Evolutionary conservation across 2,113 vertebrate species (phyloP), one percentile per base, ranked within the genome.

Genomic region (Corydoras maculifer): DNA sequence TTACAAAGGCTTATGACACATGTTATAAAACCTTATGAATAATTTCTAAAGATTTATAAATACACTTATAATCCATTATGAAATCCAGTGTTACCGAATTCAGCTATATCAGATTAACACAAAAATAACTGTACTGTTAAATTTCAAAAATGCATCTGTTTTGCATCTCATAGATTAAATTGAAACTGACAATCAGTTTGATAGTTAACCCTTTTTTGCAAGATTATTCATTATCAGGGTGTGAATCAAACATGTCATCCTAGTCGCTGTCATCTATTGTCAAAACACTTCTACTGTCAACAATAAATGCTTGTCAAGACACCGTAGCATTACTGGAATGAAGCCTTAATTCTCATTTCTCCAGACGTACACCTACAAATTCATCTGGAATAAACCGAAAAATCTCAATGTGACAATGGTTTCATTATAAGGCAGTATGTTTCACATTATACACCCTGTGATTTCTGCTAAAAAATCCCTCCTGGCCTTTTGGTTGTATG

Each of bases 201-300:
- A 70, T 71, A 35, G 64, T 75, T 78, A 75, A 55, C 31, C 53
- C 77, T 68, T 62, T 74, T 59, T 59, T 68, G 48, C 58, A 48
- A 57, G 60, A 68, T 68, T 50, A 14, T 5, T 74, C 72, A 72
- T 72, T 64, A 78, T 62, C 35, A 58, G 58, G 64, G 59, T 64
- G 65, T 67, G 68, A 75, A 70, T 75, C 62, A 59, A 58, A 61
- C 50, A 68, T 75, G 77, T 78, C 68, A 58, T 68, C 68, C 54
- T 18, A 72, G 68, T 58, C 29, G 58, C 69, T 78, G 76, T 78
- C 69, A 78, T 78, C 61, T 70, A 67, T 72, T 75, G 77, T 78
- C 72, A 78, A 75, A 78, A 78, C 69, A 63, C 66, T 62, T 62
- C 64, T 18, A 68, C 64, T 68, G 76, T 78, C 48, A 72, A 63